Evolutionary conservation across 2,888 invertebrate genomes (phyloP), one percentile per base, ranked within the genome.

Genomic region (Leucophenga montana): DNA sequence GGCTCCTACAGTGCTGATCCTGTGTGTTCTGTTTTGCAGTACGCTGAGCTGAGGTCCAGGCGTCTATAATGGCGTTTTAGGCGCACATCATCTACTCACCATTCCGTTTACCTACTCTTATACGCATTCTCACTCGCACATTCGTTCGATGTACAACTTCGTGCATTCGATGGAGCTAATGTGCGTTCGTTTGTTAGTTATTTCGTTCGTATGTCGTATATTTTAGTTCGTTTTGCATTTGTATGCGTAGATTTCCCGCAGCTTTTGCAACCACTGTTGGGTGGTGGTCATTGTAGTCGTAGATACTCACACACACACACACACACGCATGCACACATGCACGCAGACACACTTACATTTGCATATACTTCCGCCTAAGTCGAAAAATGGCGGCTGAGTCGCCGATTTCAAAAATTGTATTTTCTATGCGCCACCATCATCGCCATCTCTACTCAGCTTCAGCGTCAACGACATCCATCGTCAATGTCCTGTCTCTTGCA

Each of bases 51-150:
- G 74, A 75, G 76, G 82, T 81, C 79, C 78, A 82, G 82, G 81
- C 80, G 81, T 83, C 83, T 73, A 82, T 82, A 82, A 82, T 82
- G 81, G 81, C 82, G 83, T 82, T 83, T 81, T 69, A 46, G 62
- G 80, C 74, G 68, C 62, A 82, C 79, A 75, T 81, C 14, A 48
- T 20, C 82, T 78, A 80, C 78, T 77, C 71, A 71, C n/a, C n/a
- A n/a, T n/a, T n/a, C n/a, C n/a, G n/a, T 39, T 39, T 18, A 22
- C 14, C 73, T 20, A 39, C 73, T 67, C 66, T 67, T 65, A 53
- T 70, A 54, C 69, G 68, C 64, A 27, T 18, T 31, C 31, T 57
- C 22, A 33, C 46, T 16, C 18, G 39, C 70, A 65, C 53, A 59
- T 18, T n/a, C 61, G 31, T 20, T 16, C 22, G 20, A 1, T 18